Evolutionary conservation across 2,113 vertebrate genomes (phyloP), one percentile per base, ranked within the genome.

Genomic region (Larimichthys crocea): DNA sequence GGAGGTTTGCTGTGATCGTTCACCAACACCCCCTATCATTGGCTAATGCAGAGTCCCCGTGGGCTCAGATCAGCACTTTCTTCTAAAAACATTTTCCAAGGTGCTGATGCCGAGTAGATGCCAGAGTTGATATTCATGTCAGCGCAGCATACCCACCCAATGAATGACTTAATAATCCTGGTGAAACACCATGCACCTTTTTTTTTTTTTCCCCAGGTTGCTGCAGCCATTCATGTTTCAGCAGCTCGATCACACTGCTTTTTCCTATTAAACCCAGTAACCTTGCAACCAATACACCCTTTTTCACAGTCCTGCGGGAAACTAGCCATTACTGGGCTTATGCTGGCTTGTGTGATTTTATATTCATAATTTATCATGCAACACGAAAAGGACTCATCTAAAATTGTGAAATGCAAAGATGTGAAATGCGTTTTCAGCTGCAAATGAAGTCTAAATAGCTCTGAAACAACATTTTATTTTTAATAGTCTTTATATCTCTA

Each of bases 11-110:
- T 56, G 56, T 15, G 73, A 55, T 64, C 52, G 20, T 65, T 77
- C 44, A 46, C 72, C 64, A 79, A 19, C 35, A 69, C 15, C 3
- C 14, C 19, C 55, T 8, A 40, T 50, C 50, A 61, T 19, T 53
- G 50, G 55, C 74, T 69, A 55, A 10, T 6, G 49, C 73, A 60
- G 42, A 49, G 63, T 85, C 83, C 68, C 86, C 48, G 64, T 5
- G 29, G 71, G 19, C 31, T 79, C 60, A 74, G 40, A 63, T 90
- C 83, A 90, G 85, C 83, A 77, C 40, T 87, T 88, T 29, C 17
- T 67, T 20, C 17, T 31, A 74, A 74, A n/a, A 55, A n/a, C 55
- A 57, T 53, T 89, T 77, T 65, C 49, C 16, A 31, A 63, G 61
- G 66, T 52, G 70, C 59, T 89, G 59, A 74, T 74, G 60, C 50